A percentile compares a stretch with the other conserved stretches of the same genome.
phyloP scores from a whole-genome alignment of 37 sponge, comb jelly and placozoan species.

The Agelas oroides region DNA sequence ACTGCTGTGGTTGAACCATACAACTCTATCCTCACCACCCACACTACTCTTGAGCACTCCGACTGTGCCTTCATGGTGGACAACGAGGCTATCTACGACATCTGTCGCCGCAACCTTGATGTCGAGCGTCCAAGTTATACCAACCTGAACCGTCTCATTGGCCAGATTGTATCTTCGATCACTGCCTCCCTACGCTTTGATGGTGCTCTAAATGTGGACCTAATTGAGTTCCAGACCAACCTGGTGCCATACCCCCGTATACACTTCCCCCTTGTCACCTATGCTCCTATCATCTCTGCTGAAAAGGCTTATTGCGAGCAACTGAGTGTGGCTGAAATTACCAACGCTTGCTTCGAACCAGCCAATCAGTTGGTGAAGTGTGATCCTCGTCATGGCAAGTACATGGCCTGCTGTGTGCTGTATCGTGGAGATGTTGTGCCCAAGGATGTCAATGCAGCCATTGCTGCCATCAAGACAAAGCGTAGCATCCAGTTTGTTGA shows the following conservation, averaged over 20 bases:
- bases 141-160: conserved; percentile 83
- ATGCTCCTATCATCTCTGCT: conserved; percentile 91
- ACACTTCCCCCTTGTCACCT: conserved; percentile 93
- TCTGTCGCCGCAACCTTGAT: conserved; percentile 88
- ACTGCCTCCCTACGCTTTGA: conserved; percentile 96
- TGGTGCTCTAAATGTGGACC: conserved; percentile 92
- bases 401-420: conserved; percentile 95
- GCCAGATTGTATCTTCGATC: conserved; percentile 95
- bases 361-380: conserved; percentile 96
- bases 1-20: conserved; percentile 98
- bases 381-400: conserved; percentile 94
- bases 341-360: conserved; percentile 91
- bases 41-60: conserved; percentile 87
- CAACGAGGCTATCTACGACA: conserved; percentile 96
- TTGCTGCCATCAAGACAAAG: conserved; percentile 90
- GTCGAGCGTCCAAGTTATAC: conserved; percentile 83
- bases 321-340: conserved; percentile 83
- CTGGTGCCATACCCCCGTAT: conserved; percentile 95
- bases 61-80: conserved; percentile 99
- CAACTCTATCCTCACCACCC: conserved; percentile 90
- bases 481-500: conserved; percentile 94
- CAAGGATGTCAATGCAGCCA: conserved; percentile 94
- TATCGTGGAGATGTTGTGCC: conserved; percentile 96
- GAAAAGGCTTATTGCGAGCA: conserved; percentile 91
- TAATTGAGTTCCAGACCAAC: conserved; percentile 96